phyloP scores from a whole-genome alignment of 2,888 invertebrate species.

The Hemithea aestivaria region DNA sequence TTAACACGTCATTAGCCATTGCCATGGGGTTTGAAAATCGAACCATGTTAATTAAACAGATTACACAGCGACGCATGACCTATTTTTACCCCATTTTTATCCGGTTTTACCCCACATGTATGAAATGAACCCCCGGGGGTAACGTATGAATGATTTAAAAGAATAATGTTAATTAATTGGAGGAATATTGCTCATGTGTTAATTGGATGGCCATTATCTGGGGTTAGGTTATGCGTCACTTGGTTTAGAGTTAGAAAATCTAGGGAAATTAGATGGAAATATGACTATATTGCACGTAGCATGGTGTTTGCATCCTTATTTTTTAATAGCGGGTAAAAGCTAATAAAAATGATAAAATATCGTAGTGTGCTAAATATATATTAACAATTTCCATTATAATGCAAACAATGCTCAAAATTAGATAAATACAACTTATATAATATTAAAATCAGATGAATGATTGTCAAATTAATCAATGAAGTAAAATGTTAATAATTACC shows the following conservation, averaged over 20 bases:
- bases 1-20: constrained; percentile 69
- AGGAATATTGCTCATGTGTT: constrained; percentile 52
- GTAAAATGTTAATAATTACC: too few species aligned
- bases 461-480: too few species aligned
- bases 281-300: too few species aligned
- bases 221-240: constrained; percentile 16
- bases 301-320: too few species aligned
- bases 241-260: constrained; percentile 3
- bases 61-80: constrained; percentile 68
- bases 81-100: constrained; percentile 55
- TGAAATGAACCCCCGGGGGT: constrained; percentile 21
- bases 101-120: constrained; percentile 9
- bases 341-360: too few species aligned
- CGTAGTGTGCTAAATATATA: too few species aligned
- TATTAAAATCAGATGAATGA: too few species aligned
- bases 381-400: too few species aligned
- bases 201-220: constrained; percentile 45
- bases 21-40: constrained; percentile 55
- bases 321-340: too few species aligned
- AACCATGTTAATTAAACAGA: constrained; percentile 75
- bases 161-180: constrained; percentile 70
- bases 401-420: too few species aligned
- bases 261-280: too few species aligned
- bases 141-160: constrained; percentile 60
- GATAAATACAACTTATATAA: too few species aligned